A percentile compares a stretch with the other conserved stretches of the same genome.
phyloP scores from a whole-genome alignment of 2,113 vertebrate genomes.

The Cololabis saira region DNA sequence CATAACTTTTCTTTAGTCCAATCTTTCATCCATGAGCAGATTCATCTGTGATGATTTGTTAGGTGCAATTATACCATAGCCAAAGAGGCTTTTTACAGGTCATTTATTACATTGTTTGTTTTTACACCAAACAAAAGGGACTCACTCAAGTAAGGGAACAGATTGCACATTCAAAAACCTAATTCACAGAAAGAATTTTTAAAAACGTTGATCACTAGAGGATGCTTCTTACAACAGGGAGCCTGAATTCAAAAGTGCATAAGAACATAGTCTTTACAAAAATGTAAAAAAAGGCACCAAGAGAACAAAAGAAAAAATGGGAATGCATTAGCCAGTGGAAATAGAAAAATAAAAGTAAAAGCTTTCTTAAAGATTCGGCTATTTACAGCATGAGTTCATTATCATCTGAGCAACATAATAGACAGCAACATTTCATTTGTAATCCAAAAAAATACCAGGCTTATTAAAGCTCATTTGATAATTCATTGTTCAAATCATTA shows the following conservation, averaged over 20 bases:
- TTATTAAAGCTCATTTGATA: background rate
- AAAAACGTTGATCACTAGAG: constrained; percentile 4
- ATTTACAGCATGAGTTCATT: constrained; percentile 21
- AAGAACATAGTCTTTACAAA: constrained; percentile 44
- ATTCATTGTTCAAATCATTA: too few species aligned
- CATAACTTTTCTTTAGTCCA: too few species aligned
- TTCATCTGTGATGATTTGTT: too few species aligned
- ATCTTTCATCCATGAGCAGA: too few species aligned
- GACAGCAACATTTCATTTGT: background rate
- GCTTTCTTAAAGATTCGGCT: constrained; percentile 3
- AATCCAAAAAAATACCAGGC: background rate
- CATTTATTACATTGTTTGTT: too few species aligned
- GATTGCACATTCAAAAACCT: constrained; percentile 54
- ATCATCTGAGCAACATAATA: background rate
- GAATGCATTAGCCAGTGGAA: background rate
- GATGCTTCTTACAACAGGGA: background rate
- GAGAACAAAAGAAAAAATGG: background rate
- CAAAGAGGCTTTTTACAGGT: too few species aligned
- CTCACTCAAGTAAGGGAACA: background rate
- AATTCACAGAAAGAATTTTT: constrained; percentile 20
- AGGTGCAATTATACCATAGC: too few species aligned
- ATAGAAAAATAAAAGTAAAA: background rate
- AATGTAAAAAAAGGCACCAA: background rate
- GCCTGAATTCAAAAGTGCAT: constrained; percentile 49
- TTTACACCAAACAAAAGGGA: background rate